Conservation (phyloP, 2,797 vertebrate genomes). For the Ambastaia sidthimunki region DNA sequence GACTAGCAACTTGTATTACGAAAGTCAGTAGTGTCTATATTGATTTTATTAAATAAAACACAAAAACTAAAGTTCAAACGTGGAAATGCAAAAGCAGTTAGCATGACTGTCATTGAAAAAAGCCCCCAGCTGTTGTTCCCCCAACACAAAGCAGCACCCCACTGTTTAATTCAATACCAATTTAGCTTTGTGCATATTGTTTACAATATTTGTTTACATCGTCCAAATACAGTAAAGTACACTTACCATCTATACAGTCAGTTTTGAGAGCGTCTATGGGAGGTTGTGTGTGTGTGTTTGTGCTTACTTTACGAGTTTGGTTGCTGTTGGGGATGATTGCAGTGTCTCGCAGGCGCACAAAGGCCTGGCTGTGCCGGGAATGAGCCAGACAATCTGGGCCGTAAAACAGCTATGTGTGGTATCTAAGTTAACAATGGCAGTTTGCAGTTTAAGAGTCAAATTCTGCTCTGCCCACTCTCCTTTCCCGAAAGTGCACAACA, state of each 20-base stretch:
- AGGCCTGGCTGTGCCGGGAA: conserved; percentile 82
- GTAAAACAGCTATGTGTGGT: conserved; percentile 86
- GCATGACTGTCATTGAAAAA: conserved; percentile 22
- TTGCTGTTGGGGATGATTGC: conserved; percentile 33
- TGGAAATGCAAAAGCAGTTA: conserved; percentile 18
- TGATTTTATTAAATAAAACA: background rate
- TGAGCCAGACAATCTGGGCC: conserved; percentile 74
- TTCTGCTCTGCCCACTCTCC: conserved; percentile 82
- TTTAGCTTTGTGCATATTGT: conserved; percentile 5
- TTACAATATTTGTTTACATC: conserved; percentile 4
- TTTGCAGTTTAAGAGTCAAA: conserved; percentile 88
- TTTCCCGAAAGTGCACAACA: conserved; percentile 40
- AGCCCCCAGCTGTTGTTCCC: background rate
- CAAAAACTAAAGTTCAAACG: conserved; percentile 1
- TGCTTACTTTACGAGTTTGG: conserved; percentile 30
- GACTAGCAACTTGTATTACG: background rate
- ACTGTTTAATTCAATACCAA: conserved; percentile 39
- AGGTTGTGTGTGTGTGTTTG: conserved; percentile 35
- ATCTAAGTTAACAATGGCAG: conserved; percentile 89
- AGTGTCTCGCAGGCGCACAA: conserved; percentile 69
- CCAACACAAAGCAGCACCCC: conserved; percentile 33
- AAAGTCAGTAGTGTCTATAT: conserved; percentile 5
- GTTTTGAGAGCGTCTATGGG: background rate
- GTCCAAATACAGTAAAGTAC: conserved; percentile 6
- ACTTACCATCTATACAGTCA: conserved; percentile 10